Base-by-base conservation (phyloP, 2,797 vertebrate species). In the Bradypodion pumilum region DNA sequence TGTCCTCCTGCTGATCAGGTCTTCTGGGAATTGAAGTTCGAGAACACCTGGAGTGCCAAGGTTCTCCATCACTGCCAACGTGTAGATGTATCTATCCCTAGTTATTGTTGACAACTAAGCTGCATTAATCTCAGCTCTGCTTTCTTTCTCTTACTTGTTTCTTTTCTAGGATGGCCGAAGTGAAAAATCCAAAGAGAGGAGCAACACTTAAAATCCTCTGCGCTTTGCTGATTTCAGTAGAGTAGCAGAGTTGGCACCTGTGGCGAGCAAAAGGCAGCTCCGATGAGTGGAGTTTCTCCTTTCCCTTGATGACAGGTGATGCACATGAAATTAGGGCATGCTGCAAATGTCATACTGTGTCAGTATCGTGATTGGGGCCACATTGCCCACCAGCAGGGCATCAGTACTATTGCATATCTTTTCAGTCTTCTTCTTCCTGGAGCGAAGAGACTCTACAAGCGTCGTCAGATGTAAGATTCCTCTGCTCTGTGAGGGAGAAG, bases 151-250 rank as follows among this genome's bases (percentile, higher is more conserved):
- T 21, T 35, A 7, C 42, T 5, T 23, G 44, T 88, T 42, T 46
- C 88, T 86, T 72, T n/a, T 49, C 40, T 59, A 96, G 93, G 94
- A 95, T 92, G 95, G 92, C 95, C 95, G 95, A 95, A 94, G 87
- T 89, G 93, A 96, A 88, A 96, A 96, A 82, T 86, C 92, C 46
- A 95, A 95, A 93, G 96, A 96, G 88, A 95, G 96, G 93, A 96
- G 88, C 90, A 90, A 90, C 89, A 93, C 95, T 87, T 94, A 94
- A 46, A 88, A 83, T 87, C 78, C 7, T 49, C 66, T 4, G 85
- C 85, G 21, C n/a, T 76, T 81, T 85, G 49, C 73, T 76, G 79
- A 52, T 70, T 81, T 81, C 78, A 10, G 0, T 32, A 59, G 42
- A 85, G 85, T 85, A 80, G 87, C 87, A 62, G 56, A 86, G 27